Percentiles rank a stretch among this genome's conserved stretches.
Conservation (phyloP, 2,888 invertebrate genomes). For the Lottia gigantea region DNA sequence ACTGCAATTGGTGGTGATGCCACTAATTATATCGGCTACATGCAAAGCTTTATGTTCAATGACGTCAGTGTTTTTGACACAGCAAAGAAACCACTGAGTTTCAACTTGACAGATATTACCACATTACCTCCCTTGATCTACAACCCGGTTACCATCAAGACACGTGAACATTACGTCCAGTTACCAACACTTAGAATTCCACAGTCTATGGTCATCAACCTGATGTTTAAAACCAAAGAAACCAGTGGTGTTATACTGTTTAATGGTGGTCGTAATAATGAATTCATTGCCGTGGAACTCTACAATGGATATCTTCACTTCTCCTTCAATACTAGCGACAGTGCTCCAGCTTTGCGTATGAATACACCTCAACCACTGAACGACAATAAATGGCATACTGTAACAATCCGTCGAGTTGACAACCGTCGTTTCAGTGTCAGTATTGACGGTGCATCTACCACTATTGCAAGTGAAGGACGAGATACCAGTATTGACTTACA, state of each 20-base stretch:
- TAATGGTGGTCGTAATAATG: slow-evolving; percentile 44
- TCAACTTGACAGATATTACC: slow-evolving; percentile 34
- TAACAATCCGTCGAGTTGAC: slow-evolving; percentile 38
- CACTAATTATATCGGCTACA: slow-evolving; percentile 50
- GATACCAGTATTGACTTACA: slow-evolving; percentile 36
- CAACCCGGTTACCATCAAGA: slow-evolving; percentile 51
- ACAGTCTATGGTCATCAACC: slow-evolving; percentile 43
- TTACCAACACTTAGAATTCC: slow-evolving; percentile 39
- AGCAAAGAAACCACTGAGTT: slow-evolving; percentile 22
- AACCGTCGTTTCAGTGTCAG: slow-evolving; percentile 40
- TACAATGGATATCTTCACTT: slow-evolving; percentile 55
- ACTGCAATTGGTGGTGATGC: slow-evolving; percentile 18
- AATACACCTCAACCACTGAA: slow-evolving; percentile 37
- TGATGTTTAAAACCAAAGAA: slow-evolving; percentile 57
- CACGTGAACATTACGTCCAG: slow-evolving; percentile 38
- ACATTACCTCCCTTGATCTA: slow-evolving; percentile 39
- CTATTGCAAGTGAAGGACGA: slow-evolving; percentile 37
- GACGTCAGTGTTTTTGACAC: slow-evolving; percentile 44
- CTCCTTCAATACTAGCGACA: slow-evolving; percentile 56
- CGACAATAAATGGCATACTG: slow-evolving; percentile 59
- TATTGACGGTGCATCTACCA: slow-evolving; percentile 39
- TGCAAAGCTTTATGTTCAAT: slow-evolving; percentile 53
- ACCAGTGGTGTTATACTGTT: slow-evolving; percentile 54
- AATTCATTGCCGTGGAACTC: slow-evolving; percentile 58
- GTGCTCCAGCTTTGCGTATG: slow-evolving; percentile 27